Conservation (phyloP, 2,797 vertebrate species). For the Epinephelus malabaricus region DNA sequence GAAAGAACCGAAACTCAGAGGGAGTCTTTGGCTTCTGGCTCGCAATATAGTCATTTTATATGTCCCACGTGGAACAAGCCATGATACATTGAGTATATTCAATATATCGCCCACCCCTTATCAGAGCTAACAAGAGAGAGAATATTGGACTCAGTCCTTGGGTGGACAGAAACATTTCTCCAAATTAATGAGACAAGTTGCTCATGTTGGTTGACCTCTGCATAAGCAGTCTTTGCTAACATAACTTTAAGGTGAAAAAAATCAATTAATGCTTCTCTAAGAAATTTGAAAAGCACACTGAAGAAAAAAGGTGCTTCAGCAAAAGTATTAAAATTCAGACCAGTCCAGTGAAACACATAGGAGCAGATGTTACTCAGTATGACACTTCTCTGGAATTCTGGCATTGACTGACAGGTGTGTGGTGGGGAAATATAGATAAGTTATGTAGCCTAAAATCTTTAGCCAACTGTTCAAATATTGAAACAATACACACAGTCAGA, state of each 20-base stretch:
- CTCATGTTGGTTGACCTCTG: neutral
- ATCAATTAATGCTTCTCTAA: neutral
- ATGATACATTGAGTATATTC: no score
- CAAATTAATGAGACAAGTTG: neutral
- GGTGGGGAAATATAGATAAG: slow-evolving; percentile 18
- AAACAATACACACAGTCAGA: slow-evolving; percentile 12
- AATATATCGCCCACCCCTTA: no score
- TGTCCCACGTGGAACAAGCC: no score
- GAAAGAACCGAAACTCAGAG: no score
- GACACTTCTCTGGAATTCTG: slow-evolving; percentile 10
- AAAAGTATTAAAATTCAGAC: neutral
- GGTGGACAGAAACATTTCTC: neutral
- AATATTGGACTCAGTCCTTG: neutral
- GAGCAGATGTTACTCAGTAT: slow-evolving; percentile 9
- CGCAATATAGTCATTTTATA: no score
- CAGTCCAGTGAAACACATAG: neutral
- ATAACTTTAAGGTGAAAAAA: neutral
- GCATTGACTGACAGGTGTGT: slow-evolving; percentile 26
- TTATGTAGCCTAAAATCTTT: slow-evolving; percentile 22
- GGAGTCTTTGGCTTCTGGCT: no score
- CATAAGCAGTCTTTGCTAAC: neutral
- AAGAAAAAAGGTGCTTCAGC: neutral
- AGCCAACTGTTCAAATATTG: slow-evolving; percentile 65
- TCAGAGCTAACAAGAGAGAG: neutral
- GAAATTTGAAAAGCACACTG: neutral